These are phyloP conservation scores for Aegithalos caudatus DNA, from an alignment of 2,113 vertebrate genomes.

Conservation along the genomic window DNA sequence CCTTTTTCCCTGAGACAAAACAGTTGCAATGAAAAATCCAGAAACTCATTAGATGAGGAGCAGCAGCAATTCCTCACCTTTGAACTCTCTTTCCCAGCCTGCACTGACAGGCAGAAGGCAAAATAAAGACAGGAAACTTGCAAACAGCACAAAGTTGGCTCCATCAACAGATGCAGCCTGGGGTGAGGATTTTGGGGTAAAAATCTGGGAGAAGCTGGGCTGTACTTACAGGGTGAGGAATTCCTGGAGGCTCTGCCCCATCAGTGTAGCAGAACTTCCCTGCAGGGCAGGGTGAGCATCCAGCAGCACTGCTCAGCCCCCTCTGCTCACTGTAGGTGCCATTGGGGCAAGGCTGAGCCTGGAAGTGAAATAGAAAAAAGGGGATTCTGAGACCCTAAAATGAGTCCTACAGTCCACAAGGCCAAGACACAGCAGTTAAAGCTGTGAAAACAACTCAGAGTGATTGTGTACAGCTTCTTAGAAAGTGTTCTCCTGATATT, in stretches of 20 bases:
- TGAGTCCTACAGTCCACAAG: neutral
- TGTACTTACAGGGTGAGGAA: conserved; percentile 77
- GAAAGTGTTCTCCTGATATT: fast-evolving
- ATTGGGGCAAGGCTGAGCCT: conserved; percentile 83
- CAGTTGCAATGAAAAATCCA: neutral
- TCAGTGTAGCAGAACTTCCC: conserved; percentile 82
- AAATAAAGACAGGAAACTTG: neutral
- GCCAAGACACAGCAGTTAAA: neutral
- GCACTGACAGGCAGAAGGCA: neutral
- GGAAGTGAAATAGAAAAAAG: neutral
- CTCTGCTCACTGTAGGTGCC: conserved; percentile 78
- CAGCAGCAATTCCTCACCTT: neutral
- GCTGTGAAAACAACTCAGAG: too few relatives aligned
- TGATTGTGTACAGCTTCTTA: neutral
- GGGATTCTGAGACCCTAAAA: neutral
- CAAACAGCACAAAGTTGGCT: neutral
- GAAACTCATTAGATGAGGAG: neutral
- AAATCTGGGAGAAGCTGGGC: neutral
- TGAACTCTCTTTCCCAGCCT: neutral
- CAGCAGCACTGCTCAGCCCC: conserved; percentile 75
- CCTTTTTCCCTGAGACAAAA: neutral
- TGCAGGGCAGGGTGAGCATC: conserved; percentile 77
- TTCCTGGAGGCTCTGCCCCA: conserved; percentile 64
- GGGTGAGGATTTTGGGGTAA: neutral
- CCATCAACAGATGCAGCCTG: neutral